Evolutionary conservation across 2,888 invertebrate species (phyloP), one percentile per base, ranked within the genome.

Genomic region (Vandiemenella viatica): DNA sequence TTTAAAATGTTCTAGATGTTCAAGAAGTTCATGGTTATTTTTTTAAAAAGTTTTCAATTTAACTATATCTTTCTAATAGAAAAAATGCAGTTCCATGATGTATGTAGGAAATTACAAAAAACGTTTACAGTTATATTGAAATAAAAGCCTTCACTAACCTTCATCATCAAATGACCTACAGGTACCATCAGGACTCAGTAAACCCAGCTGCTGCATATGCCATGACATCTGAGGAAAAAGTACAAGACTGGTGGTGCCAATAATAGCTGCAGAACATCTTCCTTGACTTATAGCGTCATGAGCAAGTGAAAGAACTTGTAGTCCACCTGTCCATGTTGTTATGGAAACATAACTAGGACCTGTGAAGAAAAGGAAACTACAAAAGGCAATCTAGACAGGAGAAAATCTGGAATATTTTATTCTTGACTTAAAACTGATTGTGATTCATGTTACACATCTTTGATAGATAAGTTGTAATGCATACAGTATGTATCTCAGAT

Each of bases 161-260:
- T 74, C 67, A 21, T 69, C 72, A 65, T 80, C 80, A 63, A 80
- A 80, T 5, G 79, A 71, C 61, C 71, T 75, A 55, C 79, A 80
- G 44, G 66, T 68, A 38, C 79, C 80, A 57, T 78, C 76, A 10
- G 67, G 61, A 1, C 77, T 75, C 42, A 80, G 62, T 67, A 80
- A 70, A 32, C 75, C 75, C 58, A 81, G 68, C 52, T 74, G 72
- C 53, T 74, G 66, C 61, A 79, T 80, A 59, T 79, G 72, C 57
- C 76, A 67, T 10, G 79, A 74, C 37, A 76, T 70, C 52, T 73
- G 71, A 1, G 79, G 75, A 56, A 76, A 75, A 42, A 79, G 60
- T 22, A 75, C 73, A 8, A 76, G 59, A 56, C 69, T 73, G 19
- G 69, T 65, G 8, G 75, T 75, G 4, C 72, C 75, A 6, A 78